Evolutionary conservation across 2,113 vertebrate genomes (phyloP).

Genomic region (Cebus imitator): DNA sequence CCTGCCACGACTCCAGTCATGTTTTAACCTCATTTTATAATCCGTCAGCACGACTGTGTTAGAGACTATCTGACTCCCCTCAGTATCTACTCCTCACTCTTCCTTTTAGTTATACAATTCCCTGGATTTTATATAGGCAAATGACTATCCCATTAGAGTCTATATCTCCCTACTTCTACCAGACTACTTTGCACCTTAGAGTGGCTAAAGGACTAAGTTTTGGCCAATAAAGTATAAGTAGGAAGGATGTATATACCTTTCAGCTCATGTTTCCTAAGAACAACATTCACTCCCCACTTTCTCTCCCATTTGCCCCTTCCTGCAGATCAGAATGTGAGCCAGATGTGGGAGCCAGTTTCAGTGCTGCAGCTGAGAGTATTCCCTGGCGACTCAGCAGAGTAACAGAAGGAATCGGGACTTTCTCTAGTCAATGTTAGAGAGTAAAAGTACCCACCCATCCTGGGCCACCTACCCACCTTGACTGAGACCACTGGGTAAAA

Average conservation of each 20-base stretch:
- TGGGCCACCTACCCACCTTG: not conserved
- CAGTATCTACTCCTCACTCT: not conserved
- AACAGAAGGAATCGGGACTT: not conserved
- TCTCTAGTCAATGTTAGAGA: not conserved
- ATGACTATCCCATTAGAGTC: not conserved
- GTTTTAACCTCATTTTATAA: conserved; percentile 13
- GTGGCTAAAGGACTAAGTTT: not conserved
- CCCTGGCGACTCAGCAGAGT: not conserved
- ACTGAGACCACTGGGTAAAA: not conserved
- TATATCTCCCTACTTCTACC: not conserved
- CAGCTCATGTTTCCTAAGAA: not conserved
- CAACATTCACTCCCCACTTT: not conserved
- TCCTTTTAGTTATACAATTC: not conserved
- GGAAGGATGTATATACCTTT: not conserved
- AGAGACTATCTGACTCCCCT: not conserved
- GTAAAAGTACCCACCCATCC: not conserved
- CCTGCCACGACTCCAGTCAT: not conserved
- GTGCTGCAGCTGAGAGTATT: not conserved
- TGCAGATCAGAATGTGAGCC: not conserved
- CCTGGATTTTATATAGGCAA: not conserved
- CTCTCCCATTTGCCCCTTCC: not conserved
- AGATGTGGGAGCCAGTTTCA: not conserved
- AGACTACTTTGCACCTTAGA: not conserved
- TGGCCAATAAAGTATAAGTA: not conserved
- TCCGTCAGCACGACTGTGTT: not conserved